Percentiles rank a stretch among this genome's conserved stretches.
These are phyloP conservation scores for Myrmophylax atrothorax DNA, from an alignment of 2,113 vertebrate species.

Conservation along the genomic window DNA sequence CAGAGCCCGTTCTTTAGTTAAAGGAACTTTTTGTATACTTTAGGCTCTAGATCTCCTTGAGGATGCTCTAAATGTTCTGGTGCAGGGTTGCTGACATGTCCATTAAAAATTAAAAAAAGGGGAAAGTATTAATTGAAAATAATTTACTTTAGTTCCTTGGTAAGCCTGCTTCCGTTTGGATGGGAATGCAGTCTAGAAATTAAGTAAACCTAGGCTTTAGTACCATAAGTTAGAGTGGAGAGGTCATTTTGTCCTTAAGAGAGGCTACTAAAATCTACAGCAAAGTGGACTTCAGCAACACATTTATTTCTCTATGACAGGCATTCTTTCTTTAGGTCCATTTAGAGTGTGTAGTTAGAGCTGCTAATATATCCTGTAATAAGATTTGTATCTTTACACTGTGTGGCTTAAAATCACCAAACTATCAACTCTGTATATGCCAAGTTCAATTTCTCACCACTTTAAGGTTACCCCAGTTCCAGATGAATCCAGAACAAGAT, in stretches of 20 bases:
- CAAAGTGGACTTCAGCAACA: not conserved
- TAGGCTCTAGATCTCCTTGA: not conserved
- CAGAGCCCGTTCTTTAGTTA: not conserved
- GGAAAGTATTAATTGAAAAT: not conserved
- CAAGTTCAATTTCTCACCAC: not conserved
- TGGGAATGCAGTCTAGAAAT: not conserved
- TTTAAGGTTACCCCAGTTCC: not conserved
- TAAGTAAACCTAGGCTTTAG: not conserved
- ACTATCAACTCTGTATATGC: not conserved
- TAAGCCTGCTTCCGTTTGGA: not conserved
- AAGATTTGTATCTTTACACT: not conserved
- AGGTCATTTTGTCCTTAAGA: not conserved
- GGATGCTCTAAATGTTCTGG: not conserved
- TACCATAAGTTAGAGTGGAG: not conserved
- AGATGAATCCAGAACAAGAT: not conserved
- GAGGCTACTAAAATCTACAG: not conserved
- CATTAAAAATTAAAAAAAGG: not conserved
- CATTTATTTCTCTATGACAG: not conserved
- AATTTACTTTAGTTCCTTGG: not conserved
- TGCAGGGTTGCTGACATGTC: not conserved
- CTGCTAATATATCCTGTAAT: not conserved
- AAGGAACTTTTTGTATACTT: not conserved
- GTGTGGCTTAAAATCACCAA: not conserved
- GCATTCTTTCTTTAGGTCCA: not conserved
- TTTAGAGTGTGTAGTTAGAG: not conserved